Base-by-base conservation (phyloP, 2,888 invertebrate genomes). In the Linyphia triangularis region DNA sequence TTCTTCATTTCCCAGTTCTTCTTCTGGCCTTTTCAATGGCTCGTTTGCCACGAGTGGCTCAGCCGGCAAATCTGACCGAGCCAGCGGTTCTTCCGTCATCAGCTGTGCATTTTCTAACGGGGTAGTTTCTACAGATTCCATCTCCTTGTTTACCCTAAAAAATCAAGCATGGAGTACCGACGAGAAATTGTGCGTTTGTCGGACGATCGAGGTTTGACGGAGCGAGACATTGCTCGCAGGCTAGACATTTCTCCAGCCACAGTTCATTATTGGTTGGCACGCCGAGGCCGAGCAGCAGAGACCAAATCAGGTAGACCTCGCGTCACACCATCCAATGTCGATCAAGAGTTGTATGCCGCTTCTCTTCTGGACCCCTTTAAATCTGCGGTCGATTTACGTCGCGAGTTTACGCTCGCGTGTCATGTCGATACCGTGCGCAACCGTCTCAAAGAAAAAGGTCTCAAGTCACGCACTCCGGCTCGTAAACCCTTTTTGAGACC, bases 261-360 rank as follows among this genome's bases (percentile, higher is more conserved):
- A 2, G 73, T 83, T 0, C 83, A 83, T 51, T 73, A 83, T 33
- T 83, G 83, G 83, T 22, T 83, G 4, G 19, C 0, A 3, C 43
- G 65, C 10, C 33, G 16, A 0, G 73, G 24, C 2, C 9, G 13
- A 10, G 3, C 6, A 0, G 9, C 28, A 0, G 30, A 10, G 0
- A 43, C 43, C 1, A 83, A 73, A 51, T 33, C 73, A 2, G 83
- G 73, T n/a, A n/a, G 83, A 7, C 83, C 83, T 33, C 83, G 73
- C 0, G 59, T 4, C 0, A 83, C 72, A 0, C 1, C 13, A 16
- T 7, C 28, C 1, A 13, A 28, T 0, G 19, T n/a, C 1, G 72
- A 72, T n/a, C 3, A 7, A 28, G 4, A 16, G 10, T 22, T 73
- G 6, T 22, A 57, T 40, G 59, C 33, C n/a, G 61, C 43, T 2